Base-by-base conservation (phyloP, 2,113 vertebrate species). In the Muscicapa adusta region DNA sequence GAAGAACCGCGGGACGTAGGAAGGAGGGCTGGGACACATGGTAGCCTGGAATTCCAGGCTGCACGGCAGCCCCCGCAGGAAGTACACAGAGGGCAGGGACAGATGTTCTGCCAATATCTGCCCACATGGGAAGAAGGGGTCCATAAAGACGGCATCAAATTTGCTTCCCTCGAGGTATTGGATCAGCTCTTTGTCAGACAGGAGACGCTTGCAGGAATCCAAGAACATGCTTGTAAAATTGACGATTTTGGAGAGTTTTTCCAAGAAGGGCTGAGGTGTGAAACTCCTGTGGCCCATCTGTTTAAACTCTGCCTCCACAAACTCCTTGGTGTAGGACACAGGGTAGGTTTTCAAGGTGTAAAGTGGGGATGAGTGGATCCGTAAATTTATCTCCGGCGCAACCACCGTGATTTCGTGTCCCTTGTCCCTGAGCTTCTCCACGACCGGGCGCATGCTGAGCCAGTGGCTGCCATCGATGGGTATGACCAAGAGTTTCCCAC, bases 381-480 rank as follows among this genome's bases (percentile, higher is more conserved):
- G 91, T 45, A 98, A 14, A 71, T 67, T 98, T 61, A 96, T 43
- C 83, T 98, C 98, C 2, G 99, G 99, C 0, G 98, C 98, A 29
- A 98, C 57, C 43, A 98, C 97, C 3, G 97, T 97, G 1, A 99
- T 96, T 18, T 84, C 54, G 11, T 99, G 98, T 57, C 98, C 98
- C 77, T 96, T 98, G 24, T 91, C 95, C n/a, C 96, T 89, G 94
- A 99, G 93, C 91, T 83, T 97, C 70, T 98, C 96, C 38, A 98
- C 74, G 2, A 99, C 53, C 0, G 81, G 96, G 56, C 73, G 97
- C 9, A 98, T 68, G 22, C 96, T 98, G 48, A 98, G 95, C 98
- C 99, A 99, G 57, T 98, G 98, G 72, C 99, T 99, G 34, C 98
- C 98, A n/a, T 99, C 99, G 20, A 98, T 94, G 5, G 99, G 98